Conservation (phyloP, 2,888 invertebrate species). For the Ariolimax columbianus region DNA sequence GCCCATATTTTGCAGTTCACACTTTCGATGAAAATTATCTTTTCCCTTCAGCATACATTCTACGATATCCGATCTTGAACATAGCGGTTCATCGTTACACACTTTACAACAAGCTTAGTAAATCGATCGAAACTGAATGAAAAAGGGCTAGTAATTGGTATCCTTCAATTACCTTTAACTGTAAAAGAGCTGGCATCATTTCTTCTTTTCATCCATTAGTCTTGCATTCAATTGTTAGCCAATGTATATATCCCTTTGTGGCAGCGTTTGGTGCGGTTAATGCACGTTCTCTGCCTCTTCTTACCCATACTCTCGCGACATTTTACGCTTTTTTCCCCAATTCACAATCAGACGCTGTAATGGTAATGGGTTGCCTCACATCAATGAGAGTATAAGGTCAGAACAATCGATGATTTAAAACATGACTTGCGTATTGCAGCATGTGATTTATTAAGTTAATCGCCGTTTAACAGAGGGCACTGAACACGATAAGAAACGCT, state of each 20-base stretch:
- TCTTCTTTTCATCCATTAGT: too few relatives aligned
- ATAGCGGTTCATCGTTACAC: too few relatives aligned
- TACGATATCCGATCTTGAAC: too few relatives aligned
- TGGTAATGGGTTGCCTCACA: conserved; percentile 7
- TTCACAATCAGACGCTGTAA: neutral
- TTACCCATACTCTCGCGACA: neutral
- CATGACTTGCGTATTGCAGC: neutral
- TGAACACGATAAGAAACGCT: neutral
- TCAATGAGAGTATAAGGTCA: neutral
- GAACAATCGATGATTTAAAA: conserved; percentile 5
- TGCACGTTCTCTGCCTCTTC: neutral
- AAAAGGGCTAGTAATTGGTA: too few relatives aligned
- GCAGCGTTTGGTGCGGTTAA: neutral
- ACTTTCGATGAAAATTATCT: too few relatives aligned
- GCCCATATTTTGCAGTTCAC: too few relatives aligned
- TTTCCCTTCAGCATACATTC: too few relatives aligned
- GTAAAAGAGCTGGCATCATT: too few relatives aligned
- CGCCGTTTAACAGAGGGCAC: conserved; percentile 6
- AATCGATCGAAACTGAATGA: too few relatives aligned
- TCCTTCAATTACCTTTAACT: too few relatives aligned
- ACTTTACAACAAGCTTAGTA: too few relatives aligned
- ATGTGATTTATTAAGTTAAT: conserved; percentile 15
- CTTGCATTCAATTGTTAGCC: too few relatives aligned
- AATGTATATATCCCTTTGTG: neutral
- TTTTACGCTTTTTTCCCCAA: neutral